A percentile compares a stretch with the other conserved stretches of the same genome.
Evolutionary conservation across 2,888 invertebrate genomes (phyloP).

Genomic region (Drosophila fulvimacula): DNA sequence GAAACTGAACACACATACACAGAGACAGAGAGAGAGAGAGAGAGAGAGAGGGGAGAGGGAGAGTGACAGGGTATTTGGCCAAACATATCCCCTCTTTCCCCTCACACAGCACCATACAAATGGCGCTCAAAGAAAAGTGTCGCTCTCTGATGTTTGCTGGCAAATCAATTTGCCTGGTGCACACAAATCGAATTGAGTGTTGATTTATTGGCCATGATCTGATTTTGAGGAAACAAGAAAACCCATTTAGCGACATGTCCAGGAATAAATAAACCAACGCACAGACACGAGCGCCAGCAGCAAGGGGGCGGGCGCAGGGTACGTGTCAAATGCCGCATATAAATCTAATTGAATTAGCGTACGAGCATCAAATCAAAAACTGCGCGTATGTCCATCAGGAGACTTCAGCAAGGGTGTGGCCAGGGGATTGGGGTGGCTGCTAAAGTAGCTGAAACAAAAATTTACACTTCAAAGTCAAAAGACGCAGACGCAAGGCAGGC

Average conservation of each 20-base stretch:
- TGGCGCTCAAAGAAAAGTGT: slow-evolving; percentile 25
- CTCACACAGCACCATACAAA: too few relatives aligned
- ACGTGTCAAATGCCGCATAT: slow-evolving; percentile 68
- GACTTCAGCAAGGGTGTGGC: slow-evolving; percentile 1
- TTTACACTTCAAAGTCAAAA: slow-evolving; percentile 41
- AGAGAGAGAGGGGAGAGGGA: not conserved
- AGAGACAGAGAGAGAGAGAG: not conserved
- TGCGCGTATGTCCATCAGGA: slow-evolving; percentile 11
- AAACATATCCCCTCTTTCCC: too few relatives aligned
- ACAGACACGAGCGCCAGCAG: slow-evolving; percentile 11
- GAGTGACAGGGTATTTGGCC: not conserved
- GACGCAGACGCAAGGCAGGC: slow-evolving; percentile 7
- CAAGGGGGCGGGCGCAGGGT: not conserved
- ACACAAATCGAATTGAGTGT: slow-evolving; percentile 69
- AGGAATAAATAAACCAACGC: slow-evolving; percentile 64
- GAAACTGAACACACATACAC: slow-evolving; percentile 23
- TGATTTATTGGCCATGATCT: slow-evolving; percentile 76
- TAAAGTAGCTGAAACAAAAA: slow-evolving; percentile 42
- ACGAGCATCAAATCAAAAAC: slow-evolving; percentile 65
- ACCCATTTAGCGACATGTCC: slow-evolving; percentile 72
- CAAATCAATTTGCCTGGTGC: slow-evolving; percentile 51
- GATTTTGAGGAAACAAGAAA: slow-evolving; percentile 75
- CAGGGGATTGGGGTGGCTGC: not conserved
- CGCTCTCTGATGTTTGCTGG: slow-evolving; percentile 34
- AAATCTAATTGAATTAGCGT: slow-evolving; percentile 75